Base-by-base conservation (phyloP, 2,797 vertebrate species). In the Hozukius guyotensis region DNA sequence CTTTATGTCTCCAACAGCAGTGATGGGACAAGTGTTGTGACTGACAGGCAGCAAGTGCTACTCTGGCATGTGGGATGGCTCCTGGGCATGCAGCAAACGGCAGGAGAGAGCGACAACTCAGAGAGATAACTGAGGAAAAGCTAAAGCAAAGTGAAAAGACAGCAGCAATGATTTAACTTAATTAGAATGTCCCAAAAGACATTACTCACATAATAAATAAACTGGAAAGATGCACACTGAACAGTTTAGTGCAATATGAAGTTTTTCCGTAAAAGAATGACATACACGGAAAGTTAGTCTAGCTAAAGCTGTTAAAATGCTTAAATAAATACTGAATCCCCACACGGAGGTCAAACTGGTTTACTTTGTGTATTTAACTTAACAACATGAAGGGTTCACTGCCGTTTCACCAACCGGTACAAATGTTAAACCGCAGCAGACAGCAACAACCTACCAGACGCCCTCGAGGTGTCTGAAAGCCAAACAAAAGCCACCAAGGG, bases 11-110 rank as follows among this genome's bases (percentile, higher is more conserved):
- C 78, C 73, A 65, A 71, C 89, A 90, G 90, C 86, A 78, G 82
- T 84, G 85, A 92, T 87, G 87, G 87, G 91, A 90, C 92, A 93
- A 87, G 82, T 91, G 87, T 84, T 86, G 73, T 95, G 95, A 96
- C 68, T 93, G 95, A 95, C 95, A 95, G 83, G 88, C 87, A 91
- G 89, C 95, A 96, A 95, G 89, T 95, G 95, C 87, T 93, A 49
- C 80, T 89, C 55, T 72, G 92, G 94, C 86, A 93, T 94, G 88
- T 80, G 89, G 66, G 88, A 78, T 68, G 81, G 81, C 79, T 91
- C 53, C 80, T 72, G 71, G 59, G 77, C 71, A 72, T 55, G 84
- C 57, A 78, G 69, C 80, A 85, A 81, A 75, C 46, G 3, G 46
- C 80, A 72, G 66, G 70, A 86, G 57, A 67, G 29, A 82, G 74